Conservation (phyloP, 2,888 invertebrate genomes). For the Eudasyphora cyanicolor region DNA sequence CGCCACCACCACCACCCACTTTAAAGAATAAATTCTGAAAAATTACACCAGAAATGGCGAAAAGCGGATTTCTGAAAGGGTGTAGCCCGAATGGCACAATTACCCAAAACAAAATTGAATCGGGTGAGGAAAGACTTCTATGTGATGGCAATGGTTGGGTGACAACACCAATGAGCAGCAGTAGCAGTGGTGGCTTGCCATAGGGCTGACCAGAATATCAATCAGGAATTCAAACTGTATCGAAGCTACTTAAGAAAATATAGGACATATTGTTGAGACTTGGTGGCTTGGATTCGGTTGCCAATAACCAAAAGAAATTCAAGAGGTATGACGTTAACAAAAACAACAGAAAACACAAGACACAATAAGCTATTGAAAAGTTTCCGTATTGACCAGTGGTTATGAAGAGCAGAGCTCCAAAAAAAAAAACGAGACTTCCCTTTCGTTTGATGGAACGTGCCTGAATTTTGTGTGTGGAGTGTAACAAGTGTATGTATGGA, state of each 20-base stretch:
- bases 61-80: background rate
- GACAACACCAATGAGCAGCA: background rate
- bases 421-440: slow-evolving; percentile 71
- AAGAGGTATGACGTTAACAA: slow-evolving; percentile 28
- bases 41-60: background rate
- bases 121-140: background rate
- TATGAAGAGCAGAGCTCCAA: background rate
- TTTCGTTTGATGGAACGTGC: slow-evolving; percentile 73
- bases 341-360: too few species aligned
- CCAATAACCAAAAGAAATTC: slow-evolving; percentile 33
- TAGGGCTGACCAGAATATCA: slow-evolving; percentile 55
- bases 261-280: slow-evolving; percentile 44
- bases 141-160: background rate
- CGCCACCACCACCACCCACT: too few species aligned
- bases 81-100: slow-evolving; percentile 52
- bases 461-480: slow-evolving; percentile 11
- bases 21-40: background rate
- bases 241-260: slow-evolving; percentile 29
- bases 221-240: slow-evolving; percentile 30
- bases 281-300: too few species aligned
- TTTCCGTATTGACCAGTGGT: too few species aligned
- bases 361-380: slow-evolving; percentile 39
- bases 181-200: background rate
- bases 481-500: slow-evolving; percentile 59
- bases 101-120: slow-evolving; percentile 48